A percentile compares a stretch with the other conserved stretches of the same genome.
phyloP scores from a whole-genome alignment of 1,140 invertebrate genomes.

The Phymorhynchus buccinoides region DNA sequence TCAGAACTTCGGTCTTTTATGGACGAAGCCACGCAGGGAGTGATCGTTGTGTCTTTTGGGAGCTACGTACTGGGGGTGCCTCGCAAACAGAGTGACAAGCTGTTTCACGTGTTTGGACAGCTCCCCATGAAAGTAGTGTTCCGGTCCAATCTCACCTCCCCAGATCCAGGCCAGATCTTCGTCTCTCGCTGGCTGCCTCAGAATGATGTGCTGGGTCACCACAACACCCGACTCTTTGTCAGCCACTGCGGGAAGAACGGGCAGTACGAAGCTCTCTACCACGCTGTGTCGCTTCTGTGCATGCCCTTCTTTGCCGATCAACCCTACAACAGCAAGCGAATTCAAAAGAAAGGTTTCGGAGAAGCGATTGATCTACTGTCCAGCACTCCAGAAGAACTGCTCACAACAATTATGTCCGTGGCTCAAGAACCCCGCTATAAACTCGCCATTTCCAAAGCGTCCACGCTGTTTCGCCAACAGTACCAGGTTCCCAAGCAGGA shows the following conservation, averaged over 20 bases:
- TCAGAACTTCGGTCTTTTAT: conserved; percentile 31
- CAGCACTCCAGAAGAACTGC: conserved; percentile 19
- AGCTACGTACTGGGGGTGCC: conserved; percentile 14
- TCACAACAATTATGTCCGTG: conserved; percentile 1
- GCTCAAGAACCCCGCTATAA: conserved; percentile 34
- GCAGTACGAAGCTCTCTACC: conserved; percentile 55
- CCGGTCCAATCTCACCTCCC: background rate
- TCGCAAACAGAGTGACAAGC: background rate
- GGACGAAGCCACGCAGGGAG: conserved; percentile 29
- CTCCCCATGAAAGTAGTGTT: conserved; percentile 19
- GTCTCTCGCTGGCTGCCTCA: conserved; percentile 41
- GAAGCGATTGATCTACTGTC: background rate
- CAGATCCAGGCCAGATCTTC: conserved; percentile 26
- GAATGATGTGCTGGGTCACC: conserved; percentile 44
- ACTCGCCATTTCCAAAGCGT: conserved; percentile 49
- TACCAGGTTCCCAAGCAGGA: conserved; percentile 37
- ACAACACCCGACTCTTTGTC: conserved; percentile 34
- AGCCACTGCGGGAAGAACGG: conserved; percentile 56
- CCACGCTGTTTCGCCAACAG: conserved; percentile 42
- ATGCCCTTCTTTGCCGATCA: conserved; percentile 77
- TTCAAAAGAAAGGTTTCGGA: conserved; percentile 27
- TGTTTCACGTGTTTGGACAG: conserved; percentile 20
- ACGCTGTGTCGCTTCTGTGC: conserved; percentile 74
- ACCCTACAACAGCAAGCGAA: background rate
- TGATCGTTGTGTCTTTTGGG: conserved; percentile 44